A percentile compares a stretch with the other conserved stretches of the same genome.
phyloP scores from a whole-genome alignment of 1,140 invertebrate genomes.

The Pseudoatta argentina region DNA sequence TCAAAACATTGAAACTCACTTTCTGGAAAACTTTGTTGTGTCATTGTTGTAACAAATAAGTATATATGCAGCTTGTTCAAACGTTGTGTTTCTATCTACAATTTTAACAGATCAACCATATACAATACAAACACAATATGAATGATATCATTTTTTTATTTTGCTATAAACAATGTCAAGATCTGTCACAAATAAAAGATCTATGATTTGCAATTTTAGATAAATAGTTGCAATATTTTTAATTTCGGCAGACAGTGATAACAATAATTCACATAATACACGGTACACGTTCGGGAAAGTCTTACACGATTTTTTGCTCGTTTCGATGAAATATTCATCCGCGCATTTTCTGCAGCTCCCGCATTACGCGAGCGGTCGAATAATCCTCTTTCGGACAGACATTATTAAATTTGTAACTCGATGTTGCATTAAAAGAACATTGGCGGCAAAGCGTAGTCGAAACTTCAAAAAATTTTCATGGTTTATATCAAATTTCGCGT shows the following conservation, averaged over 20 bases:
- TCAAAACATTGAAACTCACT: too few species aligned
- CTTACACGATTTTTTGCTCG: slow-evolving; percentile 21
- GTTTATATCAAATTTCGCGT: slow-evolving; percentile 48
- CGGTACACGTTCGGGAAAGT: neutral
- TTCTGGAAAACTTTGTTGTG: too few species aligned
- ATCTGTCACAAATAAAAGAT: neutral
- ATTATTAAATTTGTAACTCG: slow-evolving; percentile 55
- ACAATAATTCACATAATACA: slow-evolving; percentile 17
- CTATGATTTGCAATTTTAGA: neutral
- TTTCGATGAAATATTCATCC: slow-evolving; percentile 27
- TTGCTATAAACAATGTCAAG: neutral
- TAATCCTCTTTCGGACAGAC: slow-evolving; percentile 38
- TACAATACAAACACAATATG: neutral
- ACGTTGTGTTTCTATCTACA: neutral
- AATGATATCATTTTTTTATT: neutral
- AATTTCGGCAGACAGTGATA: neutral
- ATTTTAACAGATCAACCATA: neutral
- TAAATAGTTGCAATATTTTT: neutral
- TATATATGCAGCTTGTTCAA: too few species aligned
- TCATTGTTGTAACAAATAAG: too few species aligned
- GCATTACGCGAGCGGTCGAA: slow-evolving; percentile 30
- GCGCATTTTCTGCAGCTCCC: slow-evolving; percentile 7
- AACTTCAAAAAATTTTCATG: slow-evolving; percentile 39
- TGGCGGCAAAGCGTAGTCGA: neutral
- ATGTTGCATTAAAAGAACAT: slow-evolving; percentile 51